phyloP scores from a whole-genome alignment of 2,113 vertebrate species.

The Cervus canadensis region DNA sequence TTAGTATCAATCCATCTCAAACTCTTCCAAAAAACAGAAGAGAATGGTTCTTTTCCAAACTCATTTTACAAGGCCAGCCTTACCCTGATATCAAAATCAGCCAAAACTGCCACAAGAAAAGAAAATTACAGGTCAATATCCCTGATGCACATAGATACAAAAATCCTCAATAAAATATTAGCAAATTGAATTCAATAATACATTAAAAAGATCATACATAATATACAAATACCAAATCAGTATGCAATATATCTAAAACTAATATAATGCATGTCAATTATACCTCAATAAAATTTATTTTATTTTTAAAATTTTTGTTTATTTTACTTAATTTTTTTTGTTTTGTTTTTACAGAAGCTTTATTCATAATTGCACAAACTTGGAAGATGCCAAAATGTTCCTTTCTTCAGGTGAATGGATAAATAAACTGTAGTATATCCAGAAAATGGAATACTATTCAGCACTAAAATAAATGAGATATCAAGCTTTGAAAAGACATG shows the following conservation, averaged over 20 bases:
- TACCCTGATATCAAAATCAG: not conserved
- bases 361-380: too few relatives aligned
- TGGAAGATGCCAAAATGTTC: too few relatives aligned
- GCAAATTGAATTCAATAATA: not conserved
- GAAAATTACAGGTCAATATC: not conserved
- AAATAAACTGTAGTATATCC: too few relatives aligned
- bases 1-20: not conserved
- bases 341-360: too few relatives aligned
- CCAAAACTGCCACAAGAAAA: not conserved
- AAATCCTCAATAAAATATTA: not conserved
- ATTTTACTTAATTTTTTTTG: not conserved
- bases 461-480: too few relatives aligned
- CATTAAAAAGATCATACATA: not conserved
- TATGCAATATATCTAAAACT: not conserved
- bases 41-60: not conserved
- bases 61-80: not conserved
- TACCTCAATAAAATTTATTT: not conserved
- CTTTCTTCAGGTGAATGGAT: too few relatives aligned
- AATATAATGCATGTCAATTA: not conserved
- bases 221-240: not conserved
- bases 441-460: too few relatives aligned
- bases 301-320: not conserved
- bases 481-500: too few relatives aligned
- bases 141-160: not conserved
- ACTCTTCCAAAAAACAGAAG: not conserved